Percentiles rank a stretch among this genome's conserved stretches.
phyloP scores from a whole-genome alignment of 2,113 vertebrate species.

The Alouatta palliata region DNA sequence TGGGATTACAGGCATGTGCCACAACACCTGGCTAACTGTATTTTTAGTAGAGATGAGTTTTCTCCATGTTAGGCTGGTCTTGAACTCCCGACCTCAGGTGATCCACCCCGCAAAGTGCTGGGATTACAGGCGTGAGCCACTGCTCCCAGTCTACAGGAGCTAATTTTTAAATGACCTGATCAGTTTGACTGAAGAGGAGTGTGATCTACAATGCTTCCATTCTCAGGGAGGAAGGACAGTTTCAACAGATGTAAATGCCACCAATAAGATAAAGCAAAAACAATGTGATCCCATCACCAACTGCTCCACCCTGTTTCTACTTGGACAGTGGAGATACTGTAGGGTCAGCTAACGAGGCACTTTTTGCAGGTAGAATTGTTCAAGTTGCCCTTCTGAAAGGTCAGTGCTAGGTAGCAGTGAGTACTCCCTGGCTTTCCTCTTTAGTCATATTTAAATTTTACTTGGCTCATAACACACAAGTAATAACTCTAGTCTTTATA shows the following conservation, averaged over 20 bases:
- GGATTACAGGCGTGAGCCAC: too few species aligned
- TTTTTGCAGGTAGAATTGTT: neutral
- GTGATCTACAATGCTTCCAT: neutral
- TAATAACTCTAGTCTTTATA: neutral
- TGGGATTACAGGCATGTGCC: too few species aligned
- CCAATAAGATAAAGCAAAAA: neutral
- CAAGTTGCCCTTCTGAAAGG: neutral
- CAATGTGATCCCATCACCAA: neutral
- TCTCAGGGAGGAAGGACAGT: neutral
- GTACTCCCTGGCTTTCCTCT: neutral
- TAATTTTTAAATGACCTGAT: slow-evolving; percentile 2
- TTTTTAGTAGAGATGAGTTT: too few species aligned
- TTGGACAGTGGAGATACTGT: accelerated
- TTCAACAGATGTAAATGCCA: neutral
- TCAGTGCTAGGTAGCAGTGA: neutral
- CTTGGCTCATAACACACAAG: neutral
- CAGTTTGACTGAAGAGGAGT: neutral
- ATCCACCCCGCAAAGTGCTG: too few species aligned
- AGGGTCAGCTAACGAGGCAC: neutral
- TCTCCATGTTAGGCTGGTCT: too few species aligned
- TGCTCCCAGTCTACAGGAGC: neutral
- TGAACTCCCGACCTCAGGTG: too few species aligned
- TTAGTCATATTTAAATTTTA: neutral
- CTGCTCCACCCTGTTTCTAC: neutral
- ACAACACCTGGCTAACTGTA: too few species aligned